Conservation (phyloP, 2,888 invertebrate genomes). For the Byasa hedistus region DNA sequence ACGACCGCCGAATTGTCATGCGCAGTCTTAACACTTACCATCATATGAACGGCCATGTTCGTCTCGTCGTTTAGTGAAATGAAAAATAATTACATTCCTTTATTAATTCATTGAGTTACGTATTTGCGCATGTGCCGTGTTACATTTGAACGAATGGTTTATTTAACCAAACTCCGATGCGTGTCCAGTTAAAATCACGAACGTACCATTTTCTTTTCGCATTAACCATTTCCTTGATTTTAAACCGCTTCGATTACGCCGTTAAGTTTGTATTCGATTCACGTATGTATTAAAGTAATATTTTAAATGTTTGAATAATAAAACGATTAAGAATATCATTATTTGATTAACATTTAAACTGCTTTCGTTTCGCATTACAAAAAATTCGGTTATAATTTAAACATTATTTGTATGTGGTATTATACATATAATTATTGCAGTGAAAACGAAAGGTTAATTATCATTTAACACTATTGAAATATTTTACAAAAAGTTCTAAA, state of each 20-base stretch:
- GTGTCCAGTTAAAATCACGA: constrained; percentile 19
- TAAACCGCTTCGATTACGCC: constrained; percentile 5
- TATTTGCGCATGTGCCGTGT: constrained; percentile 15
- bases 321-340: not conserved
- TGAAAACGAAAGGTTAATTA: too few relatives aligned
- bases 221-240: constrained; percentile 19
- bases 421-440: too few relatives aligned
- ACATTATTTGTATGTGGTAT: too few relatives aligned
- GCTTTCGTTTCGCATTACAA: too few relatives aligned
- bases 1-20: too few relatives aligned
- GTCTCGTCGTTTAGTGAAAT: not conserved
- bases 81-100: constrained; percentile 7
- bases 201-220: constrained; percentile 15
- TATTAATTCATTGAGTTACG: constrained; percentile 12
- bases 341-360: too few relatives aligned
- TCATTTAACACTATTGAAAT: too few relatives aligned
- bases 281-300: not conserved
- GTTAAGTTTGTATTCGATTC: not conserved
- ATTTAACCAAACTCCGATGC: constrained; percentile 22
- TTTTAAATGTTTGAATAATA: not conserved
- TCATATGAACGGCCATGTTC: too few relatives aligned
- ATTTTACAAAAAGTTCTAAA: too few relatives aligned
- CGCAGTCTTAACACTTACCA: too few relatives aligned
- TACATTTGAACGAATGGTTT: constrained; percentile 25
- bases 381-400: too few relatives aligned